Base-by-base conservation (phyloP, 2,888 invertebrate species). In the Actias luna region DNA sequence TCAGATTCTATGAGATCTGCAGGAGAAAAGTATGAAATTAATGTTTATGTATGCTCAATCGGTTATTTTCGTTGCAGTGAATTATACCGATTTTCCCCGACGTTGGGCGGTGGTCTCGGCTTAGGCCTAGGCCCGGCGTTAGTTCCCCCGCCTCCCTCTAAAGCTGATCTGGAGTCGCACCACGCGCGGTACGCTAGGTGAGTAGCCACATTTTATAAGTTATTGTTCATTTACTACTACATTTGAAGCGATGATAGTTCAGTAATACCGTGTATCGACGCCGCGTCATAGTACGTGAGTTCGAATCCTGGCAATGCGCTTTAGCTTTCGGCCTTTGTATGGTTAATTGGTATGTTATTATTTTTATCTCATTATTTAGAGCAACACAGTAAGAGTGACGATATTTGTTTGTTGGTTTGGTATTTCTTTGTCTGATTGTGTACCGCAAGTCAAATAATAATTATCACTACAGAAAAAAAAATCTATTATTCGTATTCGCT, bases 1-100 rank as follows among this genome's bases (percentile, higher is more conserved):
- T 33, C 4, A 33, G 8, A n/a, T n/a, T n/a, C n/a, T n/a, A n/a
- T n/a, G n/a, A 42, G n/a, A 7, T 39, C n/a, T 39, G 7, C n/a
- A 39, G 5, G 5, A 8, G 42, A 7, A 7, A 36, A 36, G 36
- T 18, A 8, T 18, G 7, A 42, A 8, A 1, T 5, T 4, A 36
- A 16, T 18, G n/a, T n/a, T 57, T 16, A 50, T 42, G 42, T 57
- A 64, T 59, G 42, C 46, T 18, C 39, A 29, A n/a, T 60, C 16
- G 22, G 8, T 60, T 50, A 22, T 22, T 62, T 64, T 63, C 68
- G 61, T 72, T 69, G 55, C 88, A 95, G 96, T 93, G 97, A 97
- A 93, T 95, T 97, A 89, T 97, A 97, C 94, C 96, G 98, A 93
- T 98, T 98, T 93, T 97, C 97, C 80, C 98, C 98, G 79, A 96